A percentile compares a stretch with the other conserved stretches of the same genome.
phyloP scores from a whole-genome alignment of 1,140 invertebrate species.

The Druon quercuslanigerum region DNA sequence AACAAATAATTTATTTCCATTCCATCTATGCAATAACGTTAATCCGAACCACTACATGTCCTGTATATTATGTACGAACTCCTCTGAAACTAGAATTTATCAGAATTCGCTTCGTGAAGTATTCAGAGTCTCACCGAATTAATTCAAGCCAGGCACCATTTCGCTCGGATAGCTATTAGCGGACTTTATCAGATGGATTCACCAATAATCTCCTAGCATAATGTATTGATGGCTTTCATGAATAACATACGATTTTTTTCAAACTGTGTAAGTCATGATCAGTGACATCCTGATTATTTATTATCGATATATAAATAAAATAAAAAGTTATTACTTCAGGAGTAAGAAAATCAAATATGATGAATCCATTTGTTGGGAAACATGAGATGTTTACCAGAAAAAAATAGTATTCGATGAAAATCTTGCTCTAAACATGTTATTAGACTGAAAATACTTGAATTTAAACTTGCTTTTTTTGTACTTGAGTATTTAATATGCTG shows the following conservation, averaged over 20 bases:
- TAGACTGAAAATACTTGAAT: too few species aligned
- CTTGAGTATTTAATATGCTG: too few species aligned
- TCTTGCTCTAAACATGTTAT: too few species aligned
- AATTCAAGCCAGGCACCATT: conserved; percentile 8
- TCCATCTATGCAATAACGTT: conserved; percentile 5
- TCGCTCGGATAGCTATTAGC: conserved; percentile 17
- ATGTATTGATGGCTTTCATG: neutral
- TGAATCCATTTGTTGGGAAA: too few species aligned
- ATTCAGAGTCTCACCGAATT: conserved; percentile 10
- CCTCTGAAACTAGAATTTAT: conserved; percentile 25
- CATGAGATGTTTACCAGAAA: too few species aligned
- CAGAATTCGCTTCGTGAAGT: conserved; percentile 27
- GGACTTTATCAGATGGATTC: conserved; percentile 23
- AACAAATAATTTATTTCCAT: conserved; percentile 7
- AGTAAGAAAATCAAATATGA: too few species aligned
- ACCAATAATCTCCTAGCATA: neutral
- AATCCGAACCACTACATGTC: conserved; percentile 13
- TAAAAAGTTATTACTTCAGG: too few species aligned
- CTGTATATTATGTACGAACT: conserved; percentile 18
- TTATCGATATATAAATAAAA: too few species aligned
- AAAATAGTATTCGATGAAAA: too few species aligned
- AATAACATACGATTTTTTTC: conserved; percentile 6
- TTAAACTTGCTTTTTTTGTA: too few species aligned
- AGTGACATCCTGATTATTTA: too few species aligned
- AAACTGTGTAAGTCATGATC: neutral